Evolutionary conservation across 2,888 invertebrate species (phyloP), one percentile per base, ranked within the genome.

Genomic region (Leptarthrus brevirostris): DNA sequence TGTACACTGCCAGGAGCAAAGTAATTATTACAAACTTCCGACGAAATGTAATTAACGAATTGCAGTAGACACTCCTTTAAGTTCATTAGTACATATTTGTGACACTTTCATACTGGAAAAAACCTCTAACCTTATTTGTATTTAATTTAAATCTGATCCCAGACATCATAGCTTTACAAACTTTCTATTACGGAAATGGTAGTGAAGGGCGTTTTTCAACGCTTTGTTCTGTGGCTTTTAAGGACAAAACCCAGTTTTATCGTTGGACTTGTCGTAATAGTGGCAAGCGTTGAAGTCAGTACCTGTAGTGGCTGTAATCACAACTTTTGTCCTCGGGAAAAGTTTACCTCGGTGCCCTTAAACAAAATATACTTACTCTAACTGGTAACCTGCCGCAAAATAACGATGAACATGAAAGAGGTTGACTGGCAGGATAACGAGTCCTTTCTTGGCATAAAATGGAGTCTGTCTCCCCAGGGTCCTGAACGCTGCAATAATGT

Each of bases 21-120:
- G 58, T 66, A 66, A 66, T 66, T 66, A 66, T 66, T 66, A 47
- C 18, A 47, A 14, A 24, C 64, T 66, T 47, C 47, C 5, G 20
- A 26, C 20, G 24, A 10, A 26, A 66, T 18, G 47, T 47, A 66
- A 66, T 47, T 24, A 66, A 24, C 24, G 64, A 24, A 47, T 66
- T 47, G 44, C 47, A 22, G 64, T 22, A 16, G 47, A 16, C 22
- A 14, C 14, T 47, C 14, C 44, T 20, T 22, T 12, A 52, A 52
- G n/a, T 12, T 40, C 36, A 61, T 12, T 6, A 40, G 40, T 22
- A 66, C 12, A 22, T 47, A 20, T 26, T n/a, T 66, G n/a, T n/a
- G n/a, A n/a, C n/a, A n/a, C n/a, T n/a, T n/a, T n/a, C n/a, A 66
- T 26, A 34, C 1, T 1, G 14, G n/a, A 44, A 66, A 47, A 66